Percentiles rank a stretch among this genome's conserved stretches.
Evolutionary conservation across 2,888 invertebrate genomes (phyloP).

Genomic region (Adela reaumurella): DNA sequence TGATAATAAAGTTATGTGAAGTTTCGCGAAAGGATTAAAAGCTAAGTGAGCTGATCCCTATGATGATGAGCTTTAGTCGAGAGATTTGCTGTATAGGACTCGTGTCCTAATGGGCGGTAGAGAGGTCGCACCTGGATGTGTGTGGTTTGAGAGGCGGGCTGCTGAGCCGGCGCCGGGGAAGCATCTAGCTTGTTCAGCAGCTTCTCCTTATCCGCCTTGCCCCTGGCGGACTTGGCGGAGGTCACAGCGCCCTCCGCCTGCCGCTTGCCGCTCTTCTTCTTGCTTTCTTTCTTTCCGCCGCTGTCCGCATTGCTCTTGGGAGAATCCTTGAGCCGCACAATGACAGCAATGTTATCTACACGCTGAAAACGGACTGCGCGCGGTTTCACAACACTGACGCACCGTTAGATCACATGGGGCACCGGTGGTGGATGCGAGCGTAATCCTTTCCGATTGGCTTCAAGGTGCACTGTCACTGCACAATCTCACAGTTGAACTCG

Average conservation of each 20-base stretch:
- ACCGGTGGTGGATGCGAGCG: too few relatives aligned
- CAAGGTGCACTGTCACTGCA: background rate
- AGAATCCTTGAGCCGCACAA: slow-evolving; percentile 65
- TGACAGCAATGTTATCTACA: slow-evolving; percentile 48
- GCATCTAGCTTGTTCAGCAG: slow-evolving; percentile 9
- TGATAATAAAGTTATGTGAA: too few relatives aligned
- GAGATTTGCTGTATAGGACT: too few relatives aligned
- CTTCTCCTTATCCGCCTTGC: slow-evolving; percentile 30
- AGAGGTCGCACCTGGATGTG: too few relatives aligned
- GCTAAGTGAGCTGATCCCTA: too few relatives aligned
- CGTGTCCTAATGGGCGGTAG: too few relatives aligned
- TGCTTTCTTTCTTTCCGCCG: slow-evolving; percentile 59
- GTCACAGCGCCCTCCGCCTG: slow-evolving; percentile 55
- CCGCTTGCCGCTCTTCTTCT: slow-evolving; percentile 60
- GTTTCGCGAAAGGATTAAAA: too few relatives aligned
- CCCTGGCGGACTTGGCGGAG: slow-evolving; percentile 33
- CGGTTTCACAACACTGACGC: background rate
- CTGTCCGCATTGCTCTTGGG: slow-evolving; percentile 59
- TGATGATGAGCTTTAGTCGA: too few relatives aligned
- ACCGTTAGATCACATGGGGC: too few relatives aligned
- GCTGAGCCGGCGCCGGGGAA: background rate
- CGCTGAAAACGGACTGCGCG: background rate
- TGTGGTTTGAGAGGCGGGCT: background rate
- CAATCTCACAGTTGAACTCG: background rate
- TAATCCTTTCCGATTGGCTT: too few relatives aligned